Conservation (phyloP, 2,113 vertebrate species). For the Pygathrix nemaeus region DNA sequence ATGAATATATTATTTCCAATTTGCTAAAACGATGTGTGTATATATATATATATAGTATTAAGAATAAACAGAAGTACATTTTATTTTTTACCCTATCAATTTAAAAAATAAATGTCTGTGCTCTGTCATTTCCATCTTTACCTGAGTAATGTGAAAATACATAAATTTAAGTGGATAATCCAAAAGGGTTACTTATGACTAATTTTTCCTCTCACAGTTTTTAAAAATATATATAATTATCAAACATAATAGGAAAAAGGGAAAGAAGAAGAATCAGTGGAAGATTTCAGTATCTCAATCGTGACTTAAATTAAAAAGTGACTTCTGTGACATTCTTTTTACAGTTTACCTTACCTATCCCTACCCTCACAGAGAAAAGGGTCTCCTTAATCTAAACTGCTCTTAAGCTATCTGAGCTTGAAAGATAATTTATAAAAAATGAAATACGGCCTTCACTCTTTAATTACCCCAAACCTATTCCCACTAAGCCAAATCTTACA, state of each 20-base stretch:
- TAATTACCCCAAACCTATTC: neutral
- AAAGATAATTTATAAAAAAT: neutral
- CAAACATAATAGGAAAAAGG: neutral
- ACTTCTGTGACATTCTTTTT: neutral
- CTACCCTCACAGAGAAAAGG: neutral
- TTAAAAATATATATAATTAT: neutral
- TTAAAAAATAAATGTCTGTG: slow-evolving; percentile 80
- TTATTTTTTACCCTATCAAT: slow-evolving; percentile 67
- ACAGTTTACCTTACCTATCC: neutral
- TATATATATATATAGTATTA: slow-evolving; percentile 44
- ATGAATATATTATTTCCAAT: slow-evolving; percentile 4
- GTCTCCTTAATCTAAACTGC: neutral
- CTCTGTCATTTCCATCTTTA: slow-evolving; percentile 81
- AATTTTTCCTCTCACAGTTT: slow-evolving; percentile 29
- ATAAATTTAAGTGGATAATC: slow-evolving; percentile 49
- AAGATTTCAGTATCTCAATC: neutral
- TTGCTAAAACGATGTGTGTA: slow-evolving; percentile 63
- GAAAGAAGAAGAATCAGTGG: neutral
- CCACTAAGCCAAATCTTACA: neutral
- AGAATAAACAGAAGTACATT: slow-evolving; percentile 60
- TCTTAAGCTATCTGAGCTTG: neutral
- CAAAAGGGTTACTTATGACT: slow-evolving; percentile 34
- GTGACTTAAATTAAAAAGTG: neutral
- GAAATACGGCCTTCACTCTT: neutral
- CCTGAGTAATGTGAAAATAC: slow-evolving; percentile 82